A percentile compares a stretch with the other conserved stretches of the same genome.
Conservation (phyloP, 2,888 invertebrate species). For the Lottia scabra region DNA sequence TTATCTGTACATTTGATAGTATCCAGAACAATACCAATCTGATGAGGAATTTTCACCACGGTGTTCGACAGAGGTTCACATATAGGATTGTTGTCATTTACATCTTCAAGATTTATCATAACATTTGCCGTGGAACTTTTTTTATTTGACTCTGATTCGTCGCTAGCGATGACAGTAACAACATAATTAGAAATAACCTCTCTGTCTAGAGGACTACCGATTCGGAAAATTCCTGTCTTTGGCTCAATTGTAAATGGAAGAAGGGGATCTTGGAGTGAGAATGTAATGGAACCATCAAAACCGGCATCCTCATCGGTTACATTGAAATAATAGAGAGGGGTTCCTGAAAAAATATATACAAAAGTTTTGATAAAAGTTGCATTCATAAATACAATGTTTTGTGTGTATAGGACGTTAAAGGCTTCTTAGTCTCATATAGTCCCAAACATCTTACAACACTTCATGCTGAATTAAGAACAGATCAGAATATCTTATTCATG, state of each 20-base stretch:
- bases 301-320: constrained; percentile 45
- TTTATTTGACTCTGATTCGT: constrained; percentile 26
- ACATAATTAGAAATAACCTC: constrained; percentile 29
- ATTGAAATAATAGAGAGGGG: constrained; percentile 32
- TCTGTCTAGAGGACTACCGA: constrained; percentile 35
- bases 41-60: background rate
- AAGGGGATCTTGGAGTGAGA: constrained; percentile 22
- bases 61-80: constrained; percentile 29
- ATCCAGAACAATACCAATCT: constrained; percentile 11
- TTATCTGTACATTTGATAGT: constrained; percentile 9
- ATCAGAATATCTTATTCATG: too few species aligned
- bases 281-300: constrained; percentile 36
- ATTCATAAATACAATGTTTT: too few species aligned
- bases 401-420: background rate
- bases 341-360: constrained; percentile 23
- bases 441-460: too few species aligned
- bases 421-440: too few species aligned
- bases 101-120: constrained; percentile 34
- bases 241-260: constrained; percentile 16
- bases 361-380: too few species aligned
- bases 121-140: constrained; percentile 24
- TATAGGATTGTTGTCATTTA: constrained; percentile 36
- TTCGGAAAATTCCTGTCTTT: constrained; percentile 30
- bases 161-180: constrained; percentile 28
- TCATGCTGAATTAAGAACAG: too few species aligned